phyloP scores from a whole-genome alignment of 2,113 vertebrate genomes.

The Poeciliopsis prolifica region DNA sequence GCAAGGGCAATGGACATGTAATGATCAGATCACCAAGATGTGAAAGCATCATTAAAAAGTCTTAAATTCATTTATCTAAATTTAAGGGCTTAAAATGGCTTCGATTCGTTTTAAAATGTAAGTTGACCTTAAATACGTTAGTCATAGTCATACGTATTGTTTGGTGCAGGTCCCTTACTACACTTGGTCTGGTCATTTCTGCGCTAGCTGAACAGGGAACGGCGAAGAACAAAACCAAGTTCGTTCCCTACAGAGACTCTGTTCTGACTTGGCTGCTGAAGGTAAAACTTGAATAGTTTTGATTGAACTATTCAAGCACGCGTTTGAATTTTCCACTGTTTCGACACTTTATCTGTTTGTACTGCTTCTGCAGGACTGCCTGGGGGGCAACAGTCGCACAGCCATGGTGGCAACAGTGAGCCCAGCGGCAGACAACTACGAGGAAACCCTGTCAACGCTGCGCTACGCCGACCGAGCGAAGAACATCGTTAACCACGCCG shows the following conservation, averaged over 20 bases:
- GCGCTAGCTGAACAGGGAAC: conserved; percentile 95
- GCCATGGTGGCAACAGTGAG: conserved; percentile 97
- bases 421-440: conserved; percentile 93
- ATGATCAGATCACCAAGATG: too few relatives aligned
- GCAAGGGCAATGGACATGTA: too few relatives aligned
- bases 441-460: conserved; percentile 93
- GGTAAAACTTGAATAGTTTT: conserved; percentile 67
- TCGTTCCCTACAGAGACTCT: conserved; percentile 98
- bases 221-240: conserved; percentile 96
- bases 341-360: not conserved
- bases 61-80: too few relatives aligned
- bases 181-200: conserved; percentile 94
- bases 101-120: too few relatives aligned
- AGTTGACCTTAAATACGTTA: too few relatives aligned
- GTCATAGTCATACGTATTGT: not conserved
- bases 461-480: conserved; percentile 95
- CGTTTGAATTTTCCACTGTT: not conserved
- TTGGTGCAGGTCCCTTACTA: conserved; percentile 89
- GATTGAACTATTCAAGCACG: not conserved
- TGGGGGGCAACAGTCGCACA: conserved; percentile 95
- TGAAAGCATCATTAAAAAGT: too few relatives aligned
- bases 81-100: too few relatives aligned
- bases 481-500: conserved; percentile 93
- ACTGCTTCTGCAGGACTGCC: conserved; percentile 82
- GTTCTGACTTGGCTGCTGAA: conserved; percentile 98